Percentiles rank a stretch among this genome's conserved stretches.
phyloP scores from a whole-genome alignment of 2,797 vertebrate species.

The Propithecus perrieri region DNA sequence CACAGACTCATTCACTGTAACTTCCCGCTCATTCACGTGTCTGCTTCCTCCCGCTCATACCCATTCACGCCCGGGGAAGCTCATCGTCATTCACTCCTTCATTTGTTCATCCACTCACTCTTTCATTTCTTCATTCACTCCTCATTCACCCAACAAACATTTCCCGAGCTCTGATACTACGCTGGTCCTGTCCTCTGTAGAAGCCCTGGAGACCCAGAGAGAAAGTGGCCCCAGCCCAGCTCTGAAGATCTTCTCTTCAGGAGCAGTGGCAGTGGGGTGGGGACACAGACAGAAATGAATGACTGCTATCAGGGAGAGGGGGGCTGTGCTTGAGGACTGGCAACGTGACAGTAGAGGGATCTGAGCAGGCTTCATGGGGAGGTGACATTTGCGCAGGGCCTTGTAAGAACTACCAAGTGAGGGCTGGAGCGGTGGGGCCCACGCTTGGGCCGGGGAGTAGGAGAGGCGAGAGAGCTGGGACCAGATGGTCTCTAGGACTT shows the following conservation, averaged over 20 bases:
- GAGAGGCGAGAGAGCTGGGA: neutral
- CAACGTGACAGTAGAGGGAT: neutral
- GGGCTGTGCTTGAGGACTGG: neutral
- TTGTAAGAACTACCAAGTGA: neutral
- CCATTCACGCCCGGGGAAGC: neutral
- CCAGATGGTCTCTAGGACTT: neutral
- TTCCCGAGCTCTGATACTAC: neutral
- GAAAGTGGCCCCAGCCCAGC: neutral
- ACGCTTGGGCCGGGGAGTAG: neutral
- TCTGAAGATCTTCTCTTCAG: neutral
- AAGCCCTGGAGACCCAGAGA: neutral
- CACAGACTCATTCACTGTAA: conserved; percentile 63
- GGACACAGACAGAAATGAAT: neutral
- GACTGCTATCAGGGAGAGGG: neutral
- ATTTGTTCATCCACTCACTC: neutral
- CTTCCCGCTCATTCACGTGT: conserved; percentile 52
- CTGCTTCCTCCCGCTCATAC: neutral
- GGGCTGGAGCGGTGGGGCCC: neutral
- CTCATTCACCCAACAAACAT: neutral
- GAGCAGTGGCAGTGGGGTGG: too few relatives aligned
- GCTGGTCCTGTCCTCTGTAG: neutral
- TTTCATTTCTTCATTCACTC: neutral
- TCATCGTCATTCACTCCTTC: neutral
- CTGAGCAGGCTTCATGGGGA: neutral
- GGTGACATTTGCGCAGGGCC: neutral